Evolutionary conservation across 2,113 vertebrate species (phyloP).

Genomic region (Amia ocellicauda): DNA sequence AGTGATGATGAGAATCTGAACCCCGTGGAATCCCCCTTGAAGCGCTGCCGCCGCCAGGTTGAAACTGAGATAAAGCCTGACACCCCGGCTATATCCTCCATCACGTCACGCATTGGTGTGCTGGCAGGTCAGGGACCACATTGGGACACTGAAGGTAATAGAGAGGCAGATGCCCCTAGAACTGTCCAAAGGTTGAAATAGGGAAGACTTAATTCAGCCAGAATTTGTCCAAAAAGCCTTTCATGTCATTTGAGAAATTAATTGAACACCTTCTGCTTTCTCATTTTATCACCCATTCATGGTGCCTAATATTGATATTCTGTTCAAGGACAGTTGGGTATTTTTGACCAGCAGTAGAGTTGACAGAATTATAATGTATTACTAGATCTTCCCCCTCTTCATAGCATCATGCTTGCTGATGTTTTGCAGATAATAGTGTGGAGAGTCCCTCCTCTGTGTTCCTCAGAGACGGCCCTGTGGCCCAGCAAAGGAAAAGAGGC

Average conservation of each 20-base stretch:
- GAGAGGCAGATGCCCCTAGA: too few species aligned
- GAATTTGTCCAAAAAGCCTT: too few species aligned
- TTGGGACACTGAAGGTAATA: not conserved
- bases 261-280: too few species aligned
- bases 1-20: not conserved
- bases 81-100: slow-evolving; percentile 12
- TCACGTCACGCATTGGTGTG: slow-evolving; percentile 3
- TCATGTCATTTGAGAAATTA: too few species aligned
- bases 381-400: too few species aligned
- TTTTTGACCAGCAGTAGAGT: too few species aligned
- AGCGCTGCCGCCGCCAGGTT: not conserved
- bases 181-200: too few species aligned
- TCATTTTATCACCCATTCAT: too few species aligned
- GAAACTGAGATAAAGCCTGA: slow-evolving; percentile 17
- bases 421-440: not conserved
- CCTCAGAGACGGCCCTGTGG: not conserved
- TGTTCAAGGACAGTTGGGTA: too few species aligned
- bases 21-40: not conserved
- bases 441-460: not conserved
- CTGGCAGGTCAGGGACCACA: slow-evolving; percentile 3
- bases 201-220: too few species aligned
- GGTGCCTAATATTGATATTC: too few species aligned
- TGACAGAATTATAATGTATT: not conserved
- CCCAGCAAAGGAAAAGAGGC: not conserved
- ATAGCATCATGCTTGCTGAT: not conserved